Evolutionary conservation across 2,888 invertebrate genomes (phyloP), one percentile per base, ranked within the genome.

Genomic region (Tubulanus polymorphus): DNA sequence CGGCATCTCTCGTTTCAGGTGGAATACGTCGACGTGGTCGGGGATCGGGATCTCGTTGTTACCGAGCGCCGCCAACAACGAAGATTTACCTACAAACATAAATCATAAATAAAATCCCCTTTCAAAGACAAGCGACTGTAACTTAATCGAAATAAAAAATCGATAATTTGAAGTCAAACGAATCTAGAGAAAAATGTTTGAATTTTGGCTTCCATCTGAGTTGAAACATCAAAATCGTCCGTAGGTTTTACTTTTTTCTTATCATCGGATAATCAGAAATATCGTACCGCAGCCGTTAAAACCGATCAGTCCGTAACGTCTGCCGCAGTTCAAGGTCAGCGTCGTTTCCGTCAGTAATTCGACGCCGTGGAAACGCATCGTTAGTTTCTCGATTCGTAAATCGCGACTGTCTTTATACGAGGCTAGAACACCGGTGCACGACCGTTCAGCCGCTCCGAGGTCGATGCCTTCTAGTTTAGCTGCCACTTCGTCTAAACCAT

Each of bases 321-420:
- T 85, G 0, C 97, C 96, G 79, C 93, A 93, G 82, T 97, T 99
- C 80, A 99, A 85, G 82, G 99, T 99, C 29, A 99, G 83, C 80
- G 91, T 86, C 1, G 97, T 94, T 78, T 99, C 99, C 74, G 90
- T 90, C 53, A 99, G 85, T 67, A 99, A 84, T 81, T 99, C 99
- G 71, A 89, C 88, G 59, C 99, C 99, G 76, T 97, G 96, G 82
- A 99, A 99, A 47, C 95, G 96, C 67, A 99, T 91, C 32, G 96
- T 93, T 77, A 97, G 90, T 76, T 90, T 93, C 59, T 89, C 91
- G 63, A 99, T 91, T 82, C 99, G 99, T 53, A 99, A 85, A 79
- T 99, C 99, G 67, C 97, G 85, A 56, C 95, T 93, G 66, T 93
- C 89, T 2, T 93, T 92, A 81, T 99, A 96, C 8, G 96, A 92